phyloP scores from a whole-genome alignment of 2,797 vertebrate genomes.

The Pogoniulus pusillus region DNA sequence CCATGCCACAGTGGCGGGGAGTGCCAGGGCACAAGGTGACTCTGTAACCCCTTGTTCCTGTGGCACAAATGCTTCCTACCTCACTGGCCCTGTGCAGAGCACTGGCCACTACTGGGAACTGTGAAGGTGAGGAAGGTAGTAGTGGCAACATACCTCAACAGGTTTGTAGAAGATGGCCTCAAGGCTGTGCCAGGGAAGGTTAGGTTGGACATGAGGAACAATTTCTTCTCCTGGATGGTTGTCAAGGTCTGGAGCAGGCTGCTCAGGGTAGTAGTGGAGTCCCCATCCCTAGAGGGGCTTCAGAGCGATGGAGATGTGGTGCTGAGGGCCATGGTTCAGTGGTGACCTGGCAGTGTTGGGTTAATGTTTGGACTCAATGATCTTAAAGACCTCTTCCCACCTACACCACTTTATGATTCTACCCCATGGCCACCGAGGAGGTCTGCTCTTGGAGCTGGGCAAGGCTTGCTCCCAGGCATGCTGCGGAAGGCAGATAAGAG shows the following conservation, averaged over 20 bases:
- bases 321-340: background rate
- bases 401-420: background rate
- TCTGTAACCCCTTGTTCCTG: accelerated
- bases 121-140: accelerated
- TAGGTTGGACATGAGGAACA: background rate
- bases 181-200: background rate
- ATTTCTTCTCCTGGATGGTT: background rate
- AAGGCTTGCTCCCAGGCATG: accelerated
- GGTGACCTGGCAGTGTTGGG: background rate
- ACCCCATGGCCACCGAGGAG: accelerated
- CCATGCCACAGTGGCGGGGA: accelerated
- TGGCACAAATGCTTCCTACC: background rate
- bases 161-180: background rate
- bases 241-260: background rate
- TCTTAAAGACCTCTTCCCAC: background rate
- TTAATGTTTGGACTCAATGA: background rate
- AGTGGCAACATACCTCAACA: accelerated
- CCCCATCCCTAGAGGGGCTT: background rate
- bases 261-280: background rate
- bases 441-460: background rate
- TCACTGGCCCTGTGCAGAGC: accelerated
- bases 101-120: accelerated
- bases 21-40: background rate
- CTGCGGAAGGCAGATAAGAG: background rate
- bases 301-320: background rate